Percentiles rank a stretch among this genome's conserved stretches.
Conservation (phyloP, 2,113 vertebrate genomes). For the Anser brachyrhynchus region DNA sequence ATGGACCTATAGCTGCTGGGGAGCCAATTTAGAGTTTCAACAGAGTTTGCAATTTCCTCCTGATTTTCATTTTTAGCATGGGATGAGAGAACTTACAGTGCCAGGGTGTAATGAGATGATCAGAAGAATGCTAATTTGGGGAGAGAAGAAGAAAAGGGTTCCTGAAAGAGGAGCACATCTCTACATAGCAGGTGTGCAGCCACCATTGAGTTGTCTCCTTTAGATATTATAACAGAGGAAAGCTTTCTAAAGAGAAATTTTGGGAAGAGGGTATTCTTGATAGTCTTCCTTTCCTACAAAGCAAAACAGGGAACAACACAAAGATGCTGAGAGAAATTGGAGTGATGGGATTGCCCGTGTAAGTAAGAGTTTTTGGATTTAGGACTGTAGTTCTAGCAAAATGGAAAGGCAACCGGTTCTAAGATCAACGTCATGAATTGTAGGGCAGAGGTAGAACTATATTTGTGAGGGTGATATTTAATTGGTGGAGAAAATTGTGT, state of each 20-base stretch:
- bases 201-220: neutral
- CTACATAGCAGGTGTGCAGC: neutral
- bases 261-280: neutral
- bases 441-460: neutral
- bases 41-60: neutral
- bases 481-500: slow-evolving; percentile 25
- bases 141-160: neutral
- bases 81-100: neutral
- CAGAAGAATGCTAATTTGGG: neutral
- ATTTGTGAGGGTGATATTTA: slow-evolving; percentile 17
- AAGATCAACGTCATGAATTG: neutral
- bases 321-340: neutral
- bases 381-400: neutral
- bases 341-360: neutral
- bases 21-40: neutral
- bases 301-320: neutral
- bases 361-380: neutral
- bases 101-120: neutral
- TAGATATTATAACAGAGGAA: neutral
- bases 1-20: neutral
- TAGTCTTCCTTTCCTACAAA: neutral
- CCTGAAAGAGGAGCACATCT: neutral
- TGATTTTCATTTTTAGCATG: neutral
- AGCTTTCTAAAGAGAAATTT: neutral
- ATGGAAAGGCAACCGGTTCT: neutral